Percentiles rank a stretch among this genome's conserved stretches.
phyloP scores from a whole-genome alignment of 2,113 vertebrate genomes.

The Mesitornis unicolor region DNA sequence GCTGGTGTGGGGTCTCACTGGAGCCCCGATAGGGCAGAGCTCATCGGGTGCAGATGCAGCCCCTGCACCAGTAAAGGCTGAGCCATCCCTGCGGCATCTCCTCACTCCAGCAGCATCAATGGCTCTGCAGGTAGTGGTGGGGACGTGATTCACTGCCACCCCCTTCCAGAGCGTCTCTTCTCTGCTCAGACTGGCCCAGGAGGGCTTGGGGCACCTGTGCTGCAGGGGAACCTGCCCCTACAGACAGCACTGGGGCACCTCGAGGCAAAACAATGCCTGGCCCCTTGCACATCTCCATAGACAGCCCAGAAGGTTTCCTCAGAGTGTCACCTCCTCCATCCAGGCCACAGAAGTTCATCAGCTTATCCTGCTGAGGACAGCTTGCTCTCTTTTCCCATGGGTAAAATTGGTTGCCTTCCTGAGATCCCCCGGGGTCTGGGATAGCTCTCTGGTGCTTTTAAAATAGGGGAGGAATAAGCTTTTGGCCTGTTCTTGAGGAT shows the following conservation, averaged over 20 bases:
- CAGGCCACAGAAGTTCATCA: background rate
- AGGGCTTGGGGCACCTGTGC: background rate
- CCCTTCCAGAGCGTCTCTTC: background rate
- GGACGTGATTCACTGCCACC: background rate
- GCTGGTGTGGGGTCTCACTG: accelerated
- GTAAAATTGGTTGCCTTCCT: background rate
- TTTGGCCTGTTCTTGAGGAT: background rate
- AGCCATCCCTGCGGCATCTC: background rate
- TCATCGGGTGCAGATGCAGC: background rate
- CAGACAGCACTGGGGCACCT: background rate
- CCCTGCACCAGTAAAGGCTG: background rate
- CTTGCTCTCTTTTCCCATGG: background rate
- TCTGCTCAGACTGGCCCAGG: no score
- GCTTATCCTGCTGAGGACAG: background rate
- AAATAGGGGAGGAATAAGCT: background rate
- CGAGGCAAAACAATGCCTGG: accelerated
- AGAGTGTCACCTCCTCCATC: background rate
- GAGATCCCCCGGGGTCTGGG: background rate
- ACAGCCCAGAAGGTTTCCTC: background rate
- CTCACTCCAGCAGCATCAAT: background rate
- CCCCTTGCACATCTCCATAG: background rate
- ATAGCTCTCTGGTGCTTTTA: background rate
- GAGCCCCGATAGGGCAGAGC: background rate
- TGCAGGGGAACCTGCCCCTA: background rate
- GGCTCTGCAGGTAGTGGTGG: background rate